Percentiles rank a stretch among this genome's conserved stretches.
Conservation (phyloP, 2,797 vertebrate species). For the Erpetoichthys calabaricus region DNA sequence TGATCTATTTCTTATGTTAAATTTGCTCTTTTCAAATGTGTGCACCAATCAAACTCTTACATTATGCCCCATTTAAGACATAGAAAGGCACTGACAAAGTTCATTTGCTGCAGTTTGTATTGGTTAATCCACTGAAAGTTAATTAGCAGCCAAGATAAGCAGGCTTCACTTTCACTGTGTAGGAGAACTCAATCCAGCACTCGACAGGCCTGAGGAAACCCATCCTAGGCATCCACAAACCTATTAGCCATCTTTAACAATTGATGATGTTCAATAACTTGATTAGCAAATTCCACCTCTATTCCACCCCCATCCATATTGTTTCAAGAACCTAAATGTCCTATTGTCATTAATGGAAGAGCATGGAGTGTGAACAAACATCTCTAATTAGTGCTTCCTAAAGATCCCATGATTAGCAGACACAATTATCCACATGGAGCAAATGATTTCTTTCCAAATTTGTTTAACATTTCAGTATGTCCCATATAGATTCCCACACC, state of each 20-base stretch:
- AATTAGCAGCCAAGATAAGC: constrained; percentile 56
- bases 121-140: constrained; percentile 65
- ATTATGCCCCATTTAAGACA: constrained; percentile 51
- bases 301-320: constrained; percentile 41
- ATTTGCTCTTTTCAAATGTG: too few relatives aligned
- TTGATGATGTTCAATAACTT: constrained; percentile 74
- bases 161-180: neutral
- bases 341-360: constrained; percentile 42
- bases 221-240: constrained; percentile 38
- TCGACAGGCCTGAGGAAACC: constrained; percentile 30
- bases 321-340: constrained; percentile 46
- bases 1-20: too few relatives aligned
- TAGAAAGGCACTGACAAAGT: constrained; percentile 64
- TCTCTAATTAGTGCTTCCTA: constrained; percentile 43
- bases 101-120: constrained; percentile 55
- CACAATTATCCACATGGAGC: constrained; percentile 41
- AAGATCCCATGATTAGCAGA: constrained; percentile 44
- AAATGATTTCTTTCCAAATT: constrained; percentile 40
- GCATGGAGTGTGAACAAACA: constrained; percentile 42
- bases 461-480: too few relatives aligned
- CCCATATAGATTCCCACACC: too few relatives aligned
- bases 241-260: constrained; percentile 70
- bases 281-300: too few relatives aligned
- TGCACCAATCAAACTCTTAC: too few relatives aligned
- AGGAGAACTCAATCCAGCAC: constrained; percentile 1